A percentile compares a stretch with the other conserved stretches of the same genome.
Evolutionary conservation across 1,140 invertebrate genomes (phyloP).

Genomic region (Cotesia vestalis): DNA sequence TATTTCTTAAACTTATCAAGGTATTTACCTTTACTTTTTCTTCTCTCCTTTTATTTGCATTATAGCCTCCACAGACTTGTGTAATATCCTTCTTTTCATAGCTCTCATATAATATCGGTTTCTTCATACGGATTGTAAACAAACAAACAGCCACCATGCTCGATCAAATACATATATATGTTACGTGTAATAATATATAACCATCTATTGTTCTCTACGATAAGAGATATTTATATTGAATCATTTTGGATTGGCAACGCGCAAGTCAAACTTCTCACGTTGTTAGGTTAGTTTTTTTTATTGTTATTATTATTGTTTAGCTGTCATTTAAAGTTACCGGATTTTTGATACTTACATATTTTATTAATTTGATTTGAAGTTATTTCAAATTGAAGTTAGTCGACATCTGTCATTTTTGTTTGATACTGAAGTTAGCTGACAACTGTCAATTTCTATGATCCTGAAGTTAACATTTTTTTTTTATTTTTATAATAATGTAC

Average conservation of each 20-base stretch:
- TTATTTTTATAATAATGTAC: neutral
- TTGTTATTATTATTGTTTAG: no score
- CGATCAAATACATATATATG: conserved; percentile 7
- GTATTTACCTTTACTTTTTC: neutral
- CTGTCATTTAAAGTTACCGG: no score
- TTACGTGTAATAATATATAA: neutral
- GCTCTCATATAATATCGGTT: neutral
- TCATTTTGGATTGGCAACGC: conserved; percentile 8
- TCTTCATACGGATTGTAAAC: conserved; percentile 11
- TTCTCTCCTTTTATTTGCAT: conserved; percentile 1
- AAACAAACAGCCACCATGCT: conserved; percentile 7
- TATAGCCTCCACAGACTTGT: conserved; percentile 8
- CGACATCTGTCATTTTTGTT: no score
- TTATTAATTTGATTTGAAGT: no score
- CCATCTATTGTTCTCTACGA: conserved; percentile 11
- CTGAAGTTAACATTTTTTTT: neutral
- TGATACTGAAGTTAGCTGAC: no score
- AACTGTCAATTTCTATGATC: no score
- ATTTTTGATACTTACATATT: no score
- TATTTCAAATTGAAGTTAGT: no score
- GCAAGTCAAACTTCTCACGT: conserved; percentile 20
- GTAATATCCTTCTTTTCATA: conserved; percentile 26
- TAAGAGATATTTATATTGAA: neutral
- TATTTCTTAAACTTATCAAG: no score
- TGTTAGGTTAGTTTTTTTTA: no score